Evolutionary conservation across 2,113 vertebrate genomes (phyloP), one percentile per base, ranked within the genome.

Genomic region (Herpetotheres cachinnans): DNA sequence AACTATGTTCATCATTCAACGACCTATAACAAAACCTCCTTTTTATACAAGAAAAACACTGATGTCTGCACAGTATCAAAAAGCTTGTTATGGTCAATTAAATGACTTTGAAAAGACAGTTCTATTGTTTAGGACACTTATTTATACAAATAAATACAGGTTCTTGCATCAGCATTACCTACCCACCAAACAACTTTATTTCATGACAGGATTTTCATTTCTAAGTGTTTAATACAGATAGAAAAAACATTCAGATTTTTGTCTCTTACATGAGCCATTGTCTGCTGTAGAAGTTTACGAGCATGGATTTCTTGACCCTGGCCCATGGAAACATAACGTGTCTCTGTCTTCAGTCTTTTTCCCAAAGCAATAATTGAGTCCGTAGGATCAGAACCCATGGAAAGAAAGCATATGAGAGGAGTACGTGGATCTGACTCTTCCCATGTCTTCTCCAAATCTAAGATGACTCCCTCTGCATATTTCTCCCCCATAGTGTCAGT

Each of bases 381-480:
- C 0, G 99, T 99, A 87, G 99, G 99, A 97, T 99, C 99, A 6
- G 99, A 99, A 58, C 99, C 99, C 99, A 99, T 99, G 34, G 99
- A 99, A 87, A 99, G 97, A 89, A 99, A 99, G 94, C 99, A 99
- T 93, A 99, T 98, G 88, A 99, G 98, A 38, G 99, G 99, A 3
- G 98, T 99, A 8, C 98, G 97, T 19, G 98, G 98, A 86, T 99
- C 99, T 16, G 99, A 99, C 94, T 99, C 99, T 95, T 99, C 99
- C 99, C 99, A 99, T 0, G 98, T 99, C 97, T 98, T 98, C 95
- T 99, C 99, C 97, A 99, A 97, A 94, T 99, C 99, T 69, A 99
- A 97, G 82, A 99, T 96, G 55, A 99, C 97, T n/a, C 99, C 99
- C 93, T 99, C 99, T 1, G 97, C 95, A 13, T 99, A 99, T 63